Evolutionary conservation across 2,797 vertebrate genomes (phyloP), one percentile per base, ranked within the genome.

Genomic region (Harpagifer antarcticus): DNA sequence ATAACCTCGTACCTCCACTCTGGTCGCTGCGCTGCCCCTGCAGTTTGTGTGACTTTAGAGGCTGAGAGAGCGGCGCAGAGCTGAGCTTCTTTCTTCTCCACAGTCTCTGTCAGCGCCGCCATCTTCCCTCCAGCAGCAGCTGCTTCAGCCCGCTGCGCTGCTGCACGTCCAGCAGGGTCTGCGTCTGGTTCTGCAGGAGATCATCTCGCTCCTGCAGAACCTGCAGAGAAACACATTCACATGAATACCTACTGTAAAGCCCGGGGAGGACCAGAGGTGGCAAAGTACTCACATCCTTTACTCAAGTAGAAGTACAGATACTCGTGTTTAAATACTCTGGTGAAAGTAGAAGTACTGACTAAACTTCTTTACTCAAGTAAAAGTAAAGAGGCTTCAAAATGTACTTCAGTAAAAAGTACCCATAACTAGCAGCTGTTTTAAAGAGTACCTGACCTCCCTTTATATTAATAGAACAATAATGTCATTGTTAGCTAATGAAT

Each of bases 171-270:
- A 87, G 16, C 16, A 91, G 31, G 9, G 23, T 37, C n/a, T 84
- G 61, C 5, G 5, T 85, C 68, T 91, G 89, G 4, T 7, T 59
- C 76, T 2, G 58, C 76, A 89, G 70, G 76, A 92, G 80, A 58
- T 88, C 76, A 9, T 91, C 83, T 0, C 90, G 86, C 75, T 92
- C 91, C 64, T 20, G 57, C 79, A 89, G 44, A 0, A 91, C 64
- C 91, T 92, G 84, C 16, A 0, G 2, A 0, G 1, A 0, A 19
- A 3, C 33, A 43, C 27, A 5, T 1, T 53, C 1, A 9, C 15
- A 12, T 0, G 0, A 20, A 14, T 2, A 0, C n/a, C 54, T 2
- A 56, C 1, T 8, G 33, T 4, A 23, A 23, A 23, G 23, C 31
- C 3, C 2, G 0, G 31, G 16, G 27, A 27, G 27, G 27, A 27